A percentile compares a stretch with the other conserved stretches of the same genome.
These are phyloP conservation scores for Gryllus bimaculatus DNA, from an alignment of 1,140 invertebrate species.

Conservation along the genomic window DNA sequence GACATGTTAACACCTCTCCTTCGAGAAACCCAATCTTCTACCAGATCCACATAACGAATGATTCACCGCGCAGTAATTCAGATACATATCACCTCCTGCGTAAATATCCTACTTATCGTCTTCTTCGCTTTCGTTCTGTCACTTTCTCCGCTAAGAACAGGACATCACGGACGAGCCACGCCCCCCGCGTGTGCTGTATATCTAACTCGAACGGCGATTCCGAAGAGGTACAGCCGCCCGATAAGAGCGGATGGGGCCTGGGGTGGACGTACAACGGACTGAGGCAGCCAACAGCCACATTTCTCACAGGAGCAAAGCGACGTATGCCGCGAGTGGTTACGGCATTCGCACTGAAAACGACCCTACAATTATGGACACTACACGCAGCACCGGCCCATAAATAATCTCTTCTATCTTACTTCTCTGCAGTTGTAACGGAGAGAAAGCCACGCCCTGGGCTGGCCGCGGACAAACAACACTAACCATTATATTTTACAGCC, in stretches of 20 bases:
- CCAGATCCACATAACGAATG: background rate
- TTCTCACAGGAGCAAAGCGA: background rate
- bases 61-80: background rate
- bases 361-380: background rate
- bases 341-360: background rate
- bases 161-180: background rate
- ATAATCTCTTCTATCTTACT: background rate
- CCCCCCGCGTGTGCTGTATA: background rate
- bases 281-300: background rate
- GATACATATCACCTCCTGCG: background rate
- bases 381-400: background rate
- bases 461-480: background rate
- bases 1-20: no score
- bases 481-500: background rate
- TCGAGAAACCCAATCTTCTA: no score
- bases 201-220: background rate
- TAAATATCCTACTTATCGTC: background rate
- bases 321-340: background rate
- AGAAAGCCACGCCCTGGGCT: background rate
- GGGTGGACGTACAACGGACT: background rate
- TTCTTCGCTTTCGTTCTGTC: background rate
- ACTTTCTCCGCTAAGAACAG: background rate
- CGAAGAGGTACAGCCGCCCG: background rate
- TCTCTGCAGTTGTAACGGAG: background rate
- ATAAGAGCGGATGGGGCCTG: background rate